Conservation (phyloP, 2,797 vertebrate species). For the Sebastes trivittatus region DNA sequence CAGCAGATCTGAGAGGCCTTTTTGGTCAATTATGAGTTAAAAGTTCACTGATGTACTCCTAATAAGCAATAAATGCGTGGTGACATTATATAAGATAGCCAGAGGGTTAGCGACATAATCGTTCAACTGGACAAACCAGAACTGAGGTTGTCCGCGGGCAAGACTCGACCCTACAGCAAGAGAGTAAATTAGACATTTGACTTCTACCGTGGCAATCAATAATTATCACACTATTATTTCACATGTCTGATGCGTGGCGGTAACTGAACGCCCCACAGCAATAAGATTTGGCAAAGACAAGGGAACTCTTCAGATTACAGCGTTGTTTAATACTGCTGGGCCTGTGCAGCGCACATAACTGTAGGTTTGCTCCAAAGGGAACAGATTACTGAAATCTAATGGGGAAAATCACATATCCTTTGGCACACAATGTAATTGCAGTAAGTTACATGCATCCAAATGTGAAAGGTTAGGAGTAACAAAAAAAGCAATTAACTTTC, state of each 20-base stretch:
- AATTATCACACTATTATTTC: constrained; percentile 40
- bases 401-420: constrained; percentile 70
- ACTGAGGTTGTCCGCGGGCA: constrained; percentile 15
- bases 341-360: not conserved
- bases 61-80: constrained; percentile 13
- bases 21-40: too few species aligned
- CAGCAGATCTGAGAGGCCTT: too few species aligned
- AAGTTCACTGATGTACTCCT: too few species aligned
- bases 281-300: constrained; percentile 3
- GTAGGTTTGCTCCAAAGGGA: constrained; percentile 41
- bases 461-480: constrained; percentile 79
- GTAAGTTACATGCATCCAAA: constrained; percentile 75
- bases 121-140: constrained; percentile 23
- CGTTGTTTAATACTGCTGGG: constrained; percentile 6
- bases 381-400: constrained; percentile 42
- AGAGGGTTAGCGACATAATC: constrained; percentile 7
- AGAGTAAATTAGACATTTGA: constrained; percentile 27
- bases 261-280: not conserved
- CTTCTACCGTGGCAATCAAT: constrained; percentile 30
- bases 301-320: constrained; percentile 8
- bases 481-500: constrained; percentile 79
- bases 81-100: constrained; percentile 7
- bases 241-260: constrained; percentile 17
- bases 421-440: constrained; percentile 71
- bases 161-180: not conserved